phyloP scores from a whole-genome alignment of 2,888 invertebrate species.

The Ormyrus nitidulus region DNA sequence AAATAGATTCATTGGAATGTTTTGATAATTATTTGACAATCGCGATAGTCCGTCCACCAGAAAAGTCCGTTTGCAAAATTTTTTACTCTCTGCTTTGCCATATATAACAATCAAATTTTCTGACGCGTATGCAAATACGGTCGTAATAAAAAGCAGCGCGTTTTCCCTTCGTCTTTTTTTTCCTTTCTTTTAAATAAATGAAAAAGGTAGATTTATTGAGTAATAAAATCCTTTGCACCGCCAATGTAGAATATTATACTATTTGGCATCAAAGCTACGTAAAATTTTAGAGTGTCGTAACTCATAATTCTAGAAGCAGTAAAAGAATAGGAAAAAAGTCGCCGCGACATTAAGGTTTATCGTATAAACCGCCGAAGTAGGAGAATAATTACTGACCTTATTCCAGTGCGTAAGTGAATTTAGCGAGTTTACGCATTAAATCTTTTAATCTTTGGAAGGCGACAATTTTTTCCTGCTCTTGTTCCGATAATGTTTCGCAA shows the following conservation, averaged over 20 bases:
- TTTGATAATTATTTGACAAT: no score
- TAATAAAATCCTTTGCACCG: slow-evolving; percentile 23
- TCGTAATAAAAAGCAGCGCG: not conserved
- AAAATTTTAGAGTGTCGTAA: not conserved
- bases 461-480: no score
- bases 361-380: slow-evolving; percentile 9
- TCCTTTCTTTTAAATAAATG: slow-evolving; percentile 10
- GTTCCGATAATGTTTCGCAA: no score
- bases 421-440: slow-evolving; percentile 20
- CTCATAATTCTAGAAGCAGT: not conserved
- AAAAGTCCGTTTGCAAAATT: no score
- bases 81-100: no score
- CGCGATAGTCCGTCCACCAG: no score
- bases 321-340: not conserved
- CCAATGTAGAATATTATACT: not conserved
- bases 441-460: slow-evolving; percentile 12
- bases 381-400: slow-evolving; percentile 27
- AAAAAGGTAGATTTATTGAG: slow-evolving; percentile 16
- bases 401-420: not conserved
- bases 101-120: no score
- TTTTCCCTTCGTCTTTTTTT: slow-evolving; percentile 8
- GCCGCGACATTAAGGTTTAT: slow-evolving; percentile 18
- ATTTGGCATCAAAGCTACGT: not conserved
- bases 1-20: no score
- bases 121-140: no score